Evolutionary conservation across 2,888 invertebrate species (phyloP), one percentile per base, ranked within the genome.

Genomic region (Pomacea canaliculata): DNA sequence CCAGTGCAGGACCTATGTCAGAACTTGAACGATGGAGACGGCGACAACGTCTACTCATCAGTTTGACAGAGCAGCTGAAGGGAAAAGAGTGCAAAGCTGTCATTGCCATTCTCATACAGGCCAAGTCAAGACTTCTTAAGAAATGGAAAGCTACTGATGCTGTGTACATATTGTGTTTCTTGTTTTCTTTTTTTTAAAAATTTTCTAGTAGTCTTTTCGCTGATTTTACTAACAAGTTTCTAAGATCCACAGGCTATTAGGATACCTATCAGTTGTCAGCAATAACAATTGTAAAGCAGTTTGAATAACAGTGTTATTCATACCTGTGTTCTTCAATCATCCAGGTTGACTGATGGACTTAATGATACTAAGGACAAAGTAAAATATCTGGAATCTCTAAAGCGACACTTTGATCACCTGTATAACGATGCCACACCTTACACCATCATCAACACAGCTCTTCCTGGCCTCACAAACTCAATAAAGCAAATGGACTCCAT

Each of bases 311-410:
- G 8, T 56, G 51, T 56, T 56, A 56, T 37, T 37, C 37, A 37
- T 37, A 37, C 8, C 3, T 56, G 51, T 7, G 4, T 56, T 27
- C 72, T 65, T 76, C 68, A 69, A 23, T 68, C 65, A 77, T 76
- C 19, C 82, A 91, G 91, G 48, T 89, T 91, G 70, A 90, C 91
- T n/a, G 91, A 91, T 83, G 89, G 88, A 12, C 86, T 90, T 86
- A 91, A 91, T 83, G 91, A 91, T 78, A 89, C 90, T 8, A 90
- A 90, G 77, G 91, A 91, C 81, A 91, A 91, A 81, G 89, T 91
- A 75, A 89, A 89, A 73, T 91, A 90, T 79, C 82, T 91, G 77
- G 91, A 91, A 77, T 89, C 89, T 7, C 81, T 91, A 76, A 85
- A 88, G 78, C 83, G 89, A 13, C 86, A 89, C 77, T 86, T 91